phyloP scores from a whole-genome alignment of 2,888 invertebrate genomes.

The Mythimna impura region DNA sequence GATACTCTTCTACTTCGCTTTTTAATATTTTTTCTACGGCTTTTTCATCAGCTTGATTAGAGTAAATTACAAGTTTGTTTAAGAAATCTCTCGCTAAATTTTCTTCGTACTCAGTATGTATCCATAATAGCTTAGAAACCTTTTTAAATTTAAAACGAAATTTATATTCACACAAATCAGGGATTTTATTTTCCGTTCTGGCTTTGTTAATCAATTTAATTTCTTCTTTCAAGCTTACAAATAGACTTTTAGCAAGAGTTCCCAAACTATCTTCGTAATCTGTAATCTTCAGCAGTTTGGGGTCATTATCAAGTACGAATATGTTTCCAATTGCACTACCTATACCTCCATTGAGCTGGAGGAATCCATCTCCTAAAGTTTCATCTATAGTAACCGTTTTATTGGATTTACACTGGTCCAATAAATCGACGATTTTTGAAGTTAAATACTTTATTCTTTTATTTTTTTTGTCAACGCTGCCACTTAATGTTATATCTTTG shows the following conservation, averaged over 20 bases:
- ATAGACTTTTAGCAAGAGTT: slow-evolving; percentile 1
- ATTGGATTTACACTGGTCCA: background rate
- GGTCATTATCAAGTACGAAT: slow-evolving; percentile 1
- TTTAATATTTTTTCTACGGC: slow-evolving; percentile 36
- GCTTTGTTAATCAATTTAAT: background rate
- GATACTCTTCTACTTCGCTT: slow-evolving; percentile 33
- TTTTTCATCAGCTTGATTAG: slow-evolving; percentile 39
- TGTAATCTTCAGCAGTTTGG: slow-evolving; percentile 4
- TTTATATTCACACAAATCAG: slow-evolving; percentile 12
- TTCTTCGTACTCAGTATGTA: slow-evolving; percentile 10
- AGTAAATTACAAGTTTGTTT: slow-evolving; percentile 38
- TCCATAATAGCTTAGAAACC: slow-evolving; percentile 9
- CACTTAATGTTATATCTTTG: slow-evolving; percentile 39
- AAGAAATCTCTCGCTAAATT: slow-evolving; percentile 16
- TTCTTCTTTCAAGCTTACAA: background rate
- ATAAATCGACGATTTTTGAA: background rate
- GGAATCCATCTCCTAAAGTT: slow-evolving; percentile 7
- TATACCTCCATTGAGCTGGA: slow-evolving; percentile 7
- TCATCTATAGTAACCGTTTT: slow-evolving; percentile 30
- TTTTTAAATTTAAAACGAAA: slow-evolving; percentile 13
- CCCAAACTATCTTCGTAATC: background rate
- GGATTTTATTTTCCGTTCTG: background rate
- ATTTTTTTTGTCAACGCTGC: slow-evolving; percentile 21
- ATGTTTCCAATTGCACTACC: slow-evolving; percentile 12
- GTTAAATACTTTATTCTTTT: slow-evolving; percentile 7